A percentile compares a stretch with the other conserved stretches of the same genome.
Evolutionary conservation across 2,797 vertebrate species (phyloP).

Genomic region (Anguilla anguilla): DNA sequence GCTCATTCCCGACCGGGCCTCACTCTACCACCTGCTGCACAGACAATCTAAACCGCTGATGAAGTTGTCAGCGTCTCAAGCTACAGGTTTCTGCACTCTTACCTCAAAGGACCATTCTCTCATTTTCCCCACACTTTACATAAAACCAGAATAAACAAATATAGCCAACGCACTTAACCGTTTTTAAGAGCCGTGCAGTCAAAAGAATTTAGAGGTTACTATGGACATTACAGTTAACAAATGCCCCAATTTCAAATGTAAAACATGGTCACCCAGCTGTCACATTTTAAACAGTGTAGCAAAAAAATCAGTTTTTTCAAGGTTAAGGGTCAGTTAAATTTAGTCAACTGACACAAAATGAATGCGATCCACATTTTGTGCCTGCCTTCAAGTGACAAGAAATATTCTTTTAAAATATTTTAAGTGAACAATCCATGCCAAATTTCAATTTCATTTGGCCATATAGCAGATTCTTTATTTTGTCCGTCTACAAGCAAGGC

Average conservation of each 20-base stretch:
- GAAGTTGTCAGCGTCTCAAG: not conserved
- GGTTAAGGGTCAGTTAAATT: not conserved
- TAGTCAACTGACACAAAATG: not conserved
- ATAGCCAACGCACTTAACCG: not conserved
- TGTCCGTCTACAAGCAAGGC: not conserved
- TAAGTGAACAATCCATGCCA: not conserved
- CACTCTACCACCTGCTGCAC: slow-evolving; percentile 22
- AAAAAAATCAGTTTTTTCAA: not conserved
- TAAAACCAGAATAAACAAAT: not conserved
- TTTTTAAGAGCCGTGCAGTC: not conserved
- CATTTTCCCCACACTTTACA: not conserved
- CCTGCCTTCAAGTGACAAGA: not conserved
- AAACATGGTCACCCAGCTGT: not conserved
- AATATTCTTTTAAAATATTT: not conserved
- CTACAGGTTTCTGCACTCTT: not conserved
- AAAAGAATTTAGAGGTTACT: not conserved
- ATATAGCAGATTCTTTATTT: not conserved
- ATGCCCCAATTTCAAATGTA: slow-evolving; percentile 4
- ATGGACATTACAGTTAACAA: not conserved
- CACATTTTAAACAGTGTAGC: not conserved
- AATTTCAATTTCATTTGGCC: not conserved
- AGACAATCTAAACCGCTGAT: not conserved
- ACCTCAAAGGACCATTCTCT: not conserved
- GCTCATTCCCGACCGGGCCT: slow-evolving; percentile 19
- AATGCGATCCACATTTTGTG: not conserved